Evolutionary conservation across 2,113 vertebrate genomes (phyloP).

Genomic region (Centropus unirufus): DNA sequence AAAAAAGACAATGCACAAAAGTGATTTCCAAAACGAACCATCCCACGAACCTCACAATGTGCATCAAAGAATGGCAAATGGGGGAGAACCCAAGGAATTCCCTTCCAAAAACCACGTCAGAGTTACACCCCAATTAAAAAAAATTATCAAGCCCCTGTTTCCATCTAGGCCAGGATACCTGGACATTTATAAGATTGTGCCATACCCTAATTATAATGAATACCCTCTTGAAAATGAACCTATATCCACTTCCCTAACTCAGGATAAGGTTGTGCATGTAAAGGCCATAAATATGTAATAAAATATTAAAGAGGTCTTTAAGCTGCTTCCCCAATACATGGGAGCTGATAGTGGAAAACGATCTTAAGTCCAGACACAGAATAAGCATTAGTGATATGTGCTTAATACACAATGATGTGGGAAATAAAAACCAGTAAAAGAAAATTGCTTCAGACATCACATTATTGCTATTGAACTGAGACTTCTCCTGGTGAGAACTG

Average conservation of each 20-base stretch:
- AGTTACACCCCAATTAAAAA: neutral
- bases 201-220: neutral
- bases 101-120: neutral
- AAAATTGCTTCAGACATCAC: neutral
- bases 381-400: neutral
- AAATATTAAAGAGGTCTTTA: neutral
- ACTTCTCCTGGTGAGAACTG: neutral
- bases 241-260: neutral
- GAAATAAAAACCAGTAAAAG: neutral
- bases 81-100: neutral
- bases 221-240: neutral
- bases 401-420: neutral
- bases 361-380: neutral
- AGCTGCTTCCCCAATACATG: neutral
- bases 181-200: neutral
- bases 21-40: too few species aligned
- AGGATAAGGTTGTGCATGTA: neutral
- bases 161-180: too few species aligned
- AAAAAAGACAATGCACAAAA: too few species aligned
- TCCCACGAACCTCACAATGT: accelerated
- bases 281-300: neutral
- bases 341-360: neutral
- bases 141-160: neutral
- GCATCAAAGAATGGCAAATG: neutral
- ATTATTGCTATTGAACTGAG: neutral